Percentiles rank a stretch among this genome's conserved stretches.
These are phyloP conservation scores for Scopus umbretta DNA, from an alignment of 2,113 vertebrate species.

Conservation along the genomic window DNA sequence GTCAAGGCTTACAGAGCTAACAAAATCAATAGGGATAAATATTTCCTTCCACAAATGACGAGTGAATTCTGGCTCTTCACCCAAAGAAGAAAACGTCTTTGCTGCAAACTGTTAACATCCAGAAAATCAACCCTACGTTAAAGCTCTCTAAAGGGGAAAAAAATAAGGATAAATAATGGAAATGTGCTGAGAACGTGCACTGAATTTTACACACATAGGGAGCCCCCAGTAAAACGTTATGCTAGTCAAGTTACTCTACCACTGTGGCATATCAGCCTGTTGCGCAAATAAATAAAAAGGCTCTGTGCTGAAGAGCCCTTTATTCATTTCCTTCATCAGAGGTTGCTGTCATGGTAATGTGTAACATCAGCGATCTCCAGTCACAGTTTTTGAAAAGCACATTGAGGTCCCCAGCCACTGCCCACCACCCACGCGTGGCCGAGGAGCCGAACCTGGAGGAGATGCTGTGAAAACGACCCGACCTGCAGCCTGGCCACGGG, in stretches of 20 bases:
- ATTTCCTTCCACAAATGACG: background rate
- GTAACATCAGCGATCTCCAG: background rate
- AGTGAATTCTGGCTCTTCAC: background rate
- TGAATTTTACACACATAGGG: background rate
- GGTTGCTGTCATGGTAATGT: background rate
- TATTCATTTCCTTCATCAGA: background rate
- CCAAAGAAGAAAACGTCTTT: background rate
- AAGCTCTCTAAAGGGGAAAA: background rate
- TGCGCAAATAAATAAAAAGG: background rate
- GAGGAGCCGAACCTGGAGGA: background rate
- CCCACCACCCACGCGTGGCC: rapidly evolving
- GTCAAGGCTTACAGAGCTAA: background rate
- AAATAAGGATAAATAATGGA: background rate
- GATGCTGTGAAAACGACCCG: rapidly evolving
- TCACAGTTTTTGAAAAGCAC: background rate
- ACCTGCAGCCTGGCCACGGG: background rate
- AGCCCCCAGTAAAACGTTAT: background rate
- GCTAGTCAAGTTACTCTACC: background rate
- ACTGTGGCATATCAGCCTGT: background rate
- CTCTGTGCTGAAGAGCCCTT: background rate
- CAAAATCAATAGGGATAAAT: conserved; percentile 51
- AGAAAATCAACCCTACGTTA: background rate
- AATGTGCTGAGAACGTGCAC: background rate
- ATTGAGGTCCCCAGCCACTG: background rate
- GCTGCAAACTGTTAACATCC: background rate